Conservation (phyloP, 2,888 invertebrate species). For the Drosophila cognata region DNA sequence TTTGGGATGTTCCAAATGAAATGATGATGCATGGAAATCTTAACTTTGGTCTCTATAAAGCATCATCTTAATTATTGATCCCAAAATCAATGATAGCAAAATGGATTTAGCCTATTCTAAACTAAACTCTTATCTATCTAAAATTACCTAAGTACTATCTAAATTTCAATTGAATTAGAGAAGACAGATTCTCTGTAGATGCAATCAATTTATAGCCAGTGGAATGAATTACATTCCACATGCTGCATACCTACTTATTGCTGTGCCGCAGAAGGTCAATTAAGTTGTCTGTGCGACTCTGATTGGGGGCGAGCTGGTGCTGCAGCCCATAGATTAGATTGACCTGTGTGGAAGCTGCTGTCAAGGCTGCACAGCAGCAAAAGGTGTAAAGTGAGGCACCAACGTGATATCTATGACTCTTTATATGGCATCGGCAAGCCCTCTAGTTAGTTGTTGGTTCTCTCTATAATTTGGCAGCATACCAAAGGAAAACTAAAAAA, state of each 20-base stretch:
- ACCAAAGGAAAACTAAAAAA: conserved; percentile 25
- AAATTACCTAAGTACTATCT: background rate
- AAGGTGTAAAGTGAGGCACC: conserved; percentile 14
- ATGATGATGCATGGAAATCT: background rate
- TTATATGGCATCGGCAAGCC: conserved; percentile 42
- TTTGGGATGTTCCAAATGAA: background rate
- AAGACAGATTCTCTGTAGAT: background rate
- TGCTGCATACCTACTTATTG: conserved; percentile 4
- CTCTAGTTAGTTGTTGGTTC: conserved; percentile 26
- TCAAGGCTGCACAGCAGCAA: conserved; percentile 64
- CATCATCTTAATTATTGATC: background rate
- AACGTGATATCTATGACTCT: conserved; percentile 55
- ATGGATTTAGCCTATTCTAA: background rate
- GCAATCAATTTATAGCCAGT: background rate
- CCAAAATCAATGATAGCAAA: background rate
- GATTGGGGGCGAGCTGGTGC: conserved; percentile 20
- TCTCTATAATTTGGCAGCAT: conserved; percentile 55
- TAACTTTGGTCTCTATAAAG: background rate
- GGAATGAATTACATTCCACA: conserved; percentile 38
- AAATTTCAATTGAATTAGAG: background rate
- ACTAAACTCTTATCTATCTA: background rate
- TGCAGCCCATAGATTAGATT: conserved; percentile 9
- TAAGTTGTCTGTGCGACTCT: conserved; percentile 57
- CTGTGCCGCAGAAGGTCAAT: conserved; percentile 36
- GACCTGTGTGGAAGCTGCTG: conserved; percentile 39